phyloP scores from a whole-genome alignment of 2,113 vertebrate genomes.

The Elanus axillaris region DNA sequence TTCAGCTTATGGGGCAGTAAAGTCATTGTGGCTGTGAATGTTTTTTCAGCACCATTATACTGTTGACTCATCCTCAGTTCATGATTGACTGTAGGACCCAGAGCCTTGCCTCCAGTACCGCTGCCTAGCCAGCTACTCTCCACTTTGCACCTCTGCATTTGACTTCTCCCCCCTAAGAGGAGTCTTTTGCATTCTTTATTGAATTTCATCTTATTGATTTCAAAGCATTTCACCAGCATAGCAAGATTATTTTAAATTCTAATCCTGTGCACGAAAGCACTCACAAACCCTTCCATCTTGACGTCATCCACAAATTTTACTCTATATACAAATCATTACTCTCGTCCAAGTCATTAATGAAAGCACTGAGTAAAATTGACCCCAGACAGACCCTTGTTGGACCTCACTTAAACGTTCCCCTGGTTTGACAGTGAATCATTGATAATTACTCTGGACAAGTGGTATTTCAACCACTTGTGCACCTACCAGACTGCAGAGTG shows the following conservation, averaged over 20 bases:
- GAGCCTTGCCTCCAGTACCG: background rate
- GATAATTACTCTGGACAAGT: slow-evolving; percentile 30
- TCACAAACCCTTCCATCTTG: slow-evolving; percentile 6
- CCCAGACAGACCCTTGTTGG: background rate
- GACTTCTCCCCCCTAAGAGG: background rate
- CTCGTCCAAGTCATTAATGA: slow-evolving; percentile 13
- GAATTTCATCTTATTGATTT: slow-evolving; percentile 38
- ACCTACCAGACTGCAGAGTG: background rate
- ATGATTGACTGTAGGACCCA: background rate
- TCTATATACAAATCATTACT: slow-evolving; percentile 15
- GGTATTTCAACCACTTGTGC: background rate
- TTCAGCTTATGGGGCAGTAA: background rate
- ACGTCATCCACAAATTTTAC: slow-evolving; percentile 32
- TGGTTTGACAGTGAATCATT: slow-evolving; percentile 25
- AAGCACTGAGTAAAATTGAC: slow-evolving; percentile 37
- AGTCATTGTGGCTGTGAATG: background rate
- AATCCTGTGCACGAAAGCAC: background rate
- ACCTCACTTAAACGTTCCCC: background rate
- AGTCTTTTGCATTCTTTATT: slow-evolving; percentile 26
- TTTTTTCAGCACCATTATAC: background rate
- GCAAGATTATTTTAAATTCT: slow-evolving; percentile 39
- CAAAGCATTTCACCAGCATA: background rate
- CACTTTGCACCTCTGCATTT: background rate
- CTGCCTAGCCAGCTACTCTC: background rate
- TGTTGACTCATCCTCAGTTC: background rate